Evolutionary conservation across 1,140 invertebrate genomes (phyloP).

Genomic region (Zaprionus nigranus): DNA sequence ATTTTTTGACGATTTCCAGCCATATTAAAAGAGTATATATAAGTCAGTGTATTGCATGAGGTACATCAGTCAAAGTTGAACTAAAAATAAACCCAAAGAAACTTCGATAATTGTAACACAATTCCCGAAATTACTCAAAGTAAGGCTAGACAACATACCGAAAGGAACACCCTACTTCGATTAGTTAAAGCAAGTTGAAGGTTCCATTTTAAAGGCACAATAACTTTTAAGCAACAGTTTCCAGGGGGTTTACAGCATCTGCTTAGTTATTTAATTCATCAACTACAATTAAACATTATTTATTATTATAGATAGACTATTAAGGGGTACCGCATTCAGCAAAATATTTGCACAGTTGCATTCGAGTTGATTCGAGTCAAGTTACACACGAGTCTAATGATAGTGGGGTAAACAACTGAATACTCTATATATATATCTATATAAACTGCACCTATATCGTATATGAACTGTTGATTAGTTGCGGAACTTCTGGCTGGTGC

Average conservation of each 20-base stretch:
- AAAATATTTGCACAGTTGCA: conserved; percentile 11
- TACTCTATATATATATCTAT: neutral
- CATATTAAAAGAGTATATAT: too few relatives aligned
- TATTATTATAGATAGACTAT: neutral
- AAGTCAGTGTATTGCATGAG: too few relatives aligned
- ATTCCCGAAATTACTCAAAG: neutral
- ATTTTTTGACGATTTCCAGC: too few relatives aligned
- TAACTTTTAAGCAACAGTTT: neutral
- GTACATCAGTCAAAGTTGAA: too few relatives aligned
- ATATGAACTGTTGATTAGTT: conserved; percentile 47
- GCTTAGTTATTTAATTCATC: neutral
- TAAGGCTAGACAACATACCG: neutral
- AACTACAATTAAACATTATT: neutral
- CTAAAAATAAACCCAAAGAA: neutral
- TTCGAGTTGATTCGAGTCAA: neutral
- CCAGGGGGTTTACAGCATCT: neutral
- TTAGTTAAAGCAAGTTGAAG: too few relatives aligned
- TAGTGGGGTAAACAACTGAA: neutral
- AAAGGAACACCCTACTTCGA: too few relatives aligned
- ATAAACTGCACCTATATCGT: neutral
- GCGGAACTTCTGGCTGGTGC: conserved; percentile 54
- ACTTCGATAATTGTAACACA: too few relatives aligned
- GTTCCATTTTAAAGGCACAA: too few relatives aligned
- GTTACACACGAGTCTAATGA: conserved; percentile 2
- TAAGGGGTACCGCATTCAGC: neutral